Base-by-base conservation (phyloP, 2,888 invertebrate species). In the Catocala sponsa region DNA sequence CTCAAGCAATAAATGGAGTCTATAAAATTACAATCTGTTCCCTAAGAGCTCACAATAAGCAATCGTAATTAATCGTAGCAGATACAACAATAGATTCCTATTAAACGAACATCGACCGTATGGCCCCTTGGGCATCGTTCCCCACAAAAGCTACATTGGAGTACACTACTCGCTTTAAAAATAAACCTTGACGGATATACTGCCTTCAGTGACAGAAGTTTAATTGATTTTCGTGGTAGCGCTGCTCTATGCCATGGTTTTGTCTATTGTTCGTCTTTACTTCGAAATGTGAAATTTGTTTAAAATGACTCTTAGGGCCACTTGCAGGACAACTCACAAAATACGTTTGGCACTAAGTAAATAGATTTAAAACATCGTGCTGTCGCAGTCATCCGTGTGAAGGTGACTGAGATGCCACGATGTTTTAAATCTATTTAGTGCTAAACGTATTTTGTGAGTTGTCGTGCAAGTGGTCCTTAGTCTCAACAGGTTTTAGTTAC, bases 21-120 rank as follows among this genome's bases (percentile, higher is more conserved):
- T 51, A 55, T 55, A 59, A 49, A 59, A 67, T 64, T 60, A 65
- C 63, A 67, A 75, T 67, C 52, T 56, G 43, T 55, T 66, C 52
- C 47, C 53, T 59, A 46, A 63, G 54, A 63, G 62, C 59, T 61
- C 46, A 69, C 63, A 66, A 72, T 74, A 75, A 79, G 78, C 73
- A 75, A 65, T 70, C 33, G 70, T 78, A 80, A 84, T 82, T 77
- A 80, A 79, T 78, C 66, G 74, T 52, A 41, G 47, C 59, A 59
- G 68, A 81, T 73, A 76, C 60, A 76, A 84, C 89, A 89, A 89
- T 89, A 88, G 85, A 84, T 86, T 80, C 82, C 86, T 84, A 88
- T 91, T 90, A 89, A 86, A 84, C 75, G 85, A 86, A 87, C 86
- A 85, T 84, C 80, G 81, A 66, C 73, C 69, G 72, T 78, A 84